phyloP scores from a whole-genome alignment of 1,140 invertebrate genomes.

The Ooceraea biroi region DNA sequence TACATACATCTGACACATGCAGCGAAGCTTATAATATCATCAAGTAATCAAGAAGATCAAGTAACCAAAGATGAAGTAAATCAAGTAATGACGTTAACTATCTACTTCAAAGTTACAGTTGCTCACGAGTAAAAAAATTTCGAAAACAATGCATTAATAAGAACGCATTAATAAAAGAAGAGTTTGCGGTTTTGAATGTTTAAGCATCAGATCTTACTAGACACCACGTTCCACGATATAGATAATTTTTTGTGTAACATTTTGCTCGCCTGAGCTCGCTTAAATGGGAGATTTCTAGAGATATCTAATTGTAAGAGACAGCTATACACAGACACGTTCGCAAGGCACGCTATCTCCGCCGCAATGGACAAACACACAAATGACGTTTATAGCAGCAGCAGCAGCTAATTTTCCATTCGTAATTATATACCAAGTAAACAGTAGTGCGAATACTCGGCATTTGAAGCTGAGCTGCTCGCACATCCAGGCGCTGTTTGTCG shows the following conservation, averaged over 20 bases:
- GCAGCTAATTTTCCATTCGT: not conserved
- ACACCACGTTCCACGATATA: not conserved
- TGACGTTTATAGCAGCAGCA: not conserved
- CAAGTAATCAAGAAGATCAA: too few species aligned
- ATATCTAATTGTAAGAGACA: too few species aligned
- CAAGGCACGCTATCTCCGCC: not conserved
- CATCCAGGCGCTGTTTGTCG: not conserved
- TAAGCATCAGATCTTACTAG: not conserved
- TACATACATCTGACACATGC: not conserved
- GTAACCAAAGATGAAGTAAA: not conserved
- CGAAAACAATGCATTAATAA: not conserved
- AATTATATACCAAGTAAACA: conserved; percentile 34
- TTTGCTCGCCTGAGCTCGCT: not conserved
- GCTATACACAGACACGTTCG: too few species aligned
- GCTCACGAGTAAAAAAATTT: not conserved
- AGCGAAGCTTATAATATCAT: not conserved
- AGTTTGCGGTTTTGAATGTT: conserved; percentile 23
- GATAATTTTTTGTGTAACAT: conserved; percentile 5
- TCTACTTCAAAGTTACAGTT: not conserved
- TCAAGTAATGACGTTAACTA: not conserved
- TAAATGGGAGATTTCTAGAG: not conserved
- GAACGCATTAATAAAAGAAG: conserved; percentile 18
- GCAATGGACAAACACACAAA: not conserved
- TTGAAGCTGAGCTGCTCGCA: not conserved
- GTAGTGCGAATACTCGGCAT: not conserved